Base-by-base conservation (phyloP, 1,140 invertebrate genomes). In the Goniozus legneri region DNA sequence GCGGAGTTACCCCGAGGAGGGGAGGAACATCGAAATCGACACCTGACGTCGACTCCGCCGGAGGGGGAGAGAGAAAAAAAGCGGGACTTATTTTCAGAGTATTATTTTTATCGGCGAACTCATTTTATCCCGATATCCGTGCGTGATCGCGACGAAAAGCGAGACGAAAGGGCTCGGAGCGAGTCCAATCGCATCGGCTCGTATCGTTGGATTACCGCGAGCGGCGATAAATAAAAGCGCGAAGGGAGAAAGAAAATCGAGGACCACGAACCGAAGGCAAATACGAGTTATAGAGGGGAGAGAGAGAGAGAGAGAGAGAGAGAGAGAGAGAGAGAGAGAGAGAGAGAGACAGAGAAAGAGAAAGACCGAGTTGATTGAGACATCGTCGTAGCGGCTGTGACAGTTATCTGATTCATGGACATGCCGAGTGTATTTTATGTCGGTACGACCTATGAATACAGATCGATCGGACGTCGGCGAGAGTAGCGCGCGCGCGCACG, bases 381-480 rank as follows among this genome's bases (percentile, higher is more conserved):
- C 73, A 70, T 76, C 66, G 63, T 47, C 46, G 49, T 57, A 73
- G 56, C 69, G 58, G 58, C 71, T 62, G 68, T 75, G 74, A 76
- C 74, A 75, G 72, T 75, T 76, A 76, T 75, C 74, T 75, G 74
- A 76, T 76, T 76, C 74, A 76, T 76, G 74, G 71, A 75, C 71
- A 76, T 76, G 66, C 69, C 73, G 64, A 67, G 66, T 73, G 67
- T 74, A 76, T 74, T 76, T 76, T 75, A 76, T 75, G 65, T 64
- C 63, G n/a, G 70, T 71, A 76, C 72, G 69, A 73, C 68, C 69
- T 75, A 73, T 75, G 74, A 76, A 76, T 76, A 76, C 72, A 69
- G 72, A 76, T 76, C 70, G 67, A 73, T 73, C 68, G 62, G 52
- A 35, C 41, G n/a, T n/a, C n/a, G n/a, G n/a, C n/a, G 46, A 39